Percentiles rank a stretch among this genome's conserved stretches.
These are phyloP conservation scores for Clamator glandarius DNA, from an alignment of 2,797 vertebrate species.

Conservation along the genomic window DNA sequence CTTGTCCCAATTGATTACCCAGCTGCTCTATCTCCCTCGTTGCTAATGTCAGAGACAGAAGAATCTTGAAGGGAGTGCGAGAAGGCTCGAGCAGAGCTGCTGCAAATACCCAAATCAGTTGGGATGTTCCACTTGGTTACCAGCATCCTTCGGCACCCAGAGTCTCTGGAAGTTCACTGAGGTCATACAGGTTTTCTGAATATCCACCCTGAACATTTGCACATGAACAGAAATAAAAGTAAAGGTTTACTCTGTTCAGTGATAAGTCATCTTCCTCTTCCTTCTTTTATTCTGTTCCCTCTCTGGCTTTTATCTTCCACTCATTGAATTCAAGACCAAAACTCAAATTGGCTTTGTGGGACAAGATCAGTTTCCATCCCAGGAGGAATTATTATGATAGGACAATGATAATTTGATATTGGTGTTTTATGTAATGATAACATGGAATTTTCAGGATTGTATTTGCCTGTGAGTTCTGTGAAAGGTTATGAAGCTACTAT, in stretches of 20 bases:
- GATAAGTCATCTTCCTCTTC: not conserved
- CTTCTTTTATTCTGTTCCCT: not conserved
- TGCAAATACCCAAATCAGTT: not conserved
- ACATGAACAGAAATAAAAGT: not conserved
- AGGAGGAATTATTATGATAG: not conserved
- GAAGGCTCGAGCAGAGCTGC: conserved; percentile 5
- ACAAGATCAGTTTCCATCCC: not conserved
- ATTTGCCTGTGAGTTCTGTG: not conserved
- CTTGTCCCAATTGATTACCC: conserved; percentile 58
- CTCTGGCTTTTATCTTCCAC: not conserved
- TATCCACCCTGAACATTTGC: not conserved
- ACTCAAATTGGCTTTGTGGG: not conserved
- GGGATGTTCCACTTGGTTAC: not conserved
- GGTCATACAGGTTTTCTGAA: not conserved
- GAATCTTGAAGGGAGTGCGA: not conserved
- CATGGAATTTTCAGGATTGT: not conserved
- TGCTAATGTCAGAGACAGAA: conserved; percentile 42
- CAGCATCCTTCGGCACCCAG: not conserved
- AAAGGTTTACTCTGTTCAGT: not conserved
- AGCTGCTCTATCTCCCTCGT: conserved; percentile 41
- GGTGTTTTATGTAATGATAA: not conserved
- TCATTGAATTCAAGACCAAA: not conserved
- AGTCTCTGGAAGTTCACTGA: not conserved
- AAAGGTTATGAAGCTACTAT: not conserved
- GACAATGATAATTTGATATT: not conserved